Base-by-base conservation (phyloP, 2,888 invertebrate genomes). In the Mythimna vitellina region DNA sequence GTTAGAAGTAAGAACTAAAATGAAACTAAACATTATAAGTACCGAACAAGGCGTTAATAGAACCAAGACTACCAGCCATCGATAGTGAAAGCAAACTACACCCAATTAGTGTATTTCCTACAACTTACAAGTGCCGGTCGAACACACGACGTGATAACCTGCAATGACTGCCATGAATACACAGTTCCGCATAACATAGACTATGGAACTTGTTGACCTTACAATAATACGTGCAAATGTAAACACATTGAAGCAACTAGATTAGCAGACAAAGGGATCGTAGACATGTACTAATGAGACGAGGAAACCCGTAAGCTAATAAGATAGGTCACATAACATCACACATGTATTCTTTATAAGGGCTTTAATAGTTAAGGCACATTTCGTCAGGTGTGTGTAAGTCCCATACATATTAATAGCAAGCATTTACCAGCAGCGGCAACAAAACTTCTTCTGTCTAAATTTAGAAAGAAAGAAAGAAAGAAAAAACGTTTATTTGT, bases 201-300 rank as follows among this genome's bases (percentile, higher is more conserved):
- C 60, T 64, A 57, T 65, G 58, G 38, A 76, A 83, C 84, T 73
- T 17, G 86, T 80, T 67, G 80, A 83, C 87, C 88, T 87, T 82
- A 78, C 61, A 6, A 35, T 61, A 56, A 74, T 54, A 57, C 63
- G 56, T 63, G 35, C 51, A 65, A 74, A 82, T 60, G 57, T 80
- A 73, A 57, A 64, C 68, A 66, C 46, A 58, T 54, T 76, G 49
- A 35, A 82, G 65, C 14, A 60, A 65, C 68, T 58, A 78, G 46
- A 72, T 79, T 72, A 73, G 12, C 42, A 63, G 58, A 82, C 79
- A 78, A 77, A 82, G 79, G 65, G 20, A 71, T 54, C 35, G n/a
- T 10, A 51, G 29, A 12, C 12, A 57, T 65, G 51, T 68, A 56
- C 61, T 76, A 80, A 76, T 76, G 38, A 32, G n/a, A 64, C 46